phyloP scores from a whole-genome alignment of 2,113 vertebrate species.

The Xenopus tropicalis region DNA sequence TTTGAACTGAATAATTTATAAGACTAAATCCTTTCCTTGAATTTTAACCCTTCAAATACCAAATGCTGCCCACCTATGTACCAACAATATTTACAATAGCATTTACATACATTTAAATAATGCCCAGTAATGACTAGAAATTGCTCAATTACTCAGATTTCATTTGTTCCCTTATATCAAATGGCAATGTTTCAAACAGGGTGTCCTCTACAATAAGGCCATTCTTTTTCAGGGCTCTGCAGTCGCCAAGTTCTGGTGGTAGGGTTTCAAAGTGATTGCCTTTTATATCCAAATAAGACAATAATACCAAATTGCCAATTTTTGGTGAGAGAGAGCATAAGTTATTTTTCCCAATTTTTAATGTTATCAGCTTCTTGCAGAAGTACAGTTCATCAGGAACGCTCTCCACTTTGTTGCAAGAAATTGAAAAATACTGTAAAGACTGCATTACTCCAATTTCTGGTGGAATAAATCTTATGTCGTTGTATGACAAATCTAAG shows the following conservation, averaged over 20 bases:
- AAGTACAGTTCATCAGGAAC: conserved; percentile 96
- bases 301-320: conserved; percentile 81
- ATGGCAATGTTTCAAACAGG: conserved; percentile 93
- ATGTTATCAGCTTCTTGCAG: conserved; percentile 95
- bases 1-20: too few relatives aligned
- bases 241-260: conserved; percentile 84
- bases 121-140: background rate
- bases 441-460: conserved; percentile 96
- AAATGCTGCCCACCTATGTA: background rate
- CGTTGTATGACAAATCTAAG: conserved; percentile 90
- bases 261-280: conserved; percentile 93
- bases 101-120: conserved; percentile 3
- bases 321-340: conserved; percentile 90
- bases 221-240: conserved; percentile 80
- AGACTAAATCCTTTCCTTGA: background rate
- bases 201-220: conserved; percentile 85
- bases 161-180: conserved; percentile 92
- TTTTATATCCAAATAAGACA: conserved; percentile 89
- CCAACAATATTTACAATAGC: background rate
- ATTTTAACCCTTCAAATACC: background rate
- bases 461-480: conserved; percentile 94
- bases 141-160: conserved; percentile 77
- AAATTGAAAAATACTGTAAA: conserved; percentile 93
- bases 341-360: conserved; percentile 92
- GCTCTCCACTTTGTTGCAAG: conserved; percentile 92